Evolutionary conservation across 2,888 invertebrate species (phyloP), one percentile per base, ranked within the genome.

Genomic region (Trilocha varians): DNA sequence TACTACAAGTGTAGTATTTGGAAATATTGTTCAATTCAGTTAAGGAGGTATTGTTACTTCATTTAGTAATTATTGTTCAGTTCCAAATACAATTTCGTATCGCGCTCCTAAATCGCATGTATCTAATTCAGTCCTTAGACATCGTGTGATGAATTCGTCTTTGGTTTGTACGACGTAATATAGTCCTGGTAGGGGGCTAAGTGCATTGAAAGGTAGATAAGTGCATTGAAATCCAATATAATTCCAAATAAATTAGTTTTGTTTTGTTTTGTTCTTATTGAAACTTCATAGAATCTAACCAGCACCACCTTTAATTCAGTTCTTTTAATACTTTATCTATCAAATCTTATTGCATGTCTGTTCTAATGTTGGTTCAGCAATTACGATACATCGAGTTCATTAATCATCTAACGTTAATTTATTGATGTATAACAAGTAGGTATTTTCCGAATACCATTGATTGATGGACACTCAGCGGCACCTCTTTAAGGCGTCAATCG

Each of bases 381-480:
- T 70, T 70, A 72, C 61, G 52, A 53, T 57, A 55, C 47, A 50
- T 49, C 50, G 51, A 56, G 65, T 59, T 56, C 63, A 73, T 73
- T 65, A 69, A 75, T 74, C 74, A 71, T 53, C 46, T 44, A 35
- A 43, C 44, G 16, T 45, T 40, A 50, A 48, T 42, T 40, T 45
- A 43, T 48, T 49, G 48, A 58, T 55, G 50, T 50, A 51, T 42
- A 51, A 51, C 50, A 50, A 52, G 11, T 25, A 25, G 25, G 25
- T 55, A 52, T 41, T 45, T 47, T 48, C 53, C 48, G 50, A 45
- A 53, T 52, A 42, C 47, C 17, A 46, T 45, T 62, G 62, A 59
- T 58, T 58, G 57, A 65, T 65, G 38, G 35, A 13, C 5, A 25
- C 18, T 34, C 15, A 35, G 38, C 42, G 38, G 38, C 32, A 11